phyloP scores from a whole-genome alignment of 2,113 vertebrate species.

The Neomonachus schauinslandi region DNA sequence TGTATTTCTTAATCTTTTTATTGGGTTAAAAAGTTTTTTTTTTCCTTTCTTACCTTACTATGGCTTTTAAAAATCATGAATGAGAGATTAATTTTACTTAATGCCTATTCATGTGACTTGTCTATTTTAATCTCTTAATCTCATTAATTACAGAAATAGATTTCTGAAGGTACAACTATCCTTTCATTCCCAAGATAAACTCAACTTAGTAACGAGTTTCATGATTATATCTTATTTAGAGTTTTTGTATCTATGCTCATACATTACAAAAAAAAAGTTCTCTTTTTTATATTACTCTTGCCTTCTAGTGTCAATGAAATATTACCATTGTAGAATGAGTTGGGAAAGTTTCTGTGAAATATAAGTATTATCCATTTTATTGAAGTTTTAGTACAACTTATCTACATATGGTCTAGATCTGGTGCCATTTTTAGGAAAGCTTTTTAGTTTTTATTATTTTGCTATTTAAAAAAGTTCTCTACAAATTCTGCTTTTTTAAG shows the following conservation, averaged over 20 bases:
- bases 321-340: background rate
- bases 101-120: background rate
- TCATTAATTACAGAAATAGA: background rate
- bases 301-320: background rate
- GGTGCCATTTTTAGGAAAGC: background rate
- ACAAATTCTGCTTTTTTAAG: background rate
- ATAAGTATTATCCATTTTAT: background rate
- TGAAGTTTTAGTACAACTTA: background rate
- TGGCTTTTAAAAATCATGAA: slow-evolving; percentile 12
- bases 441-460: background rate
- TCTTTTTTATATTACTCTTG: background rate
- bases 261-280: background rate
- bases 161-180: background rate
- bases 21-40: background rate
- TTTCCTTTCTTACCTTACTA: background rate
- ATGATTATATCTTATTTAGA: background rate
- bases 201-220: background rate
- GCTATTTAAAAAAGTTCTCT: background rate
- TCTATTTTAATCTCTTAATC: background rate
- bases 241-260: background rate
- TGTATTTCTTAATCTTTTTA: background rate
- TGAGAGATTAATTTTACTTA: background rate
- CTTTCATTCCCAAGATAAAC: background rate
- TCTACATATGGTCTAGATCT: background rate
- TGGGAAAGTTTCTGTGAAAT: background rate